These are phyloP conservation scores for Sula dactylatra DNA, from an alignment of 2,113 vertebrate species.

Conservation along the genomic window DNA sequence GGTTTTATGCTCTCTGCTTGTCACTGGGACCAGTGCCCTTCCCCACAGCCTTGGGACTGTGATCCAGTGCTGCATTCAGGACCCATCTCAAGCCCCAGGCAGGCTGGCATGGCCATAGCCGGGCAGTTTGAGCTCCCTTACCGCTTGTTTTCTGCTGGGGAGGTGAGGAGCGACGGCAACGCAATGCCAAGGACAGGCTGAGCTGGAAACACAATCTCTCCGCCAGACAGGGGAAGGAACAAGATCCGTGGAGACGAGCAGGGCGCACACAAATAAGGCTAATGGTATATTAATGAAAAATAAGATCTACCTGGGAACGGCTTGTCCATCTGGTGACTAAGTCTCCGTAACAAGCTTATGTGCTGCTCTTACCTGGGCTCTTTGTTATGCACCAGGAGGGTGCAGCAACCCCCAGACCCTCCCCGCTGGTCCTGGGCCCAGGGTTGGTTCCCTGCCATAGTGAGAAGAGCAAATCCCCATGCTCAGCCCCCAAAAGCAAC, in stretches of 20 bases:
- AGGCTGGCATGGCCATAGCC: neutral
- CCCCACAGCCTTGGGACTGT: neutral
- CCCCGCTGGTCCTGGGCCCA: neutral
- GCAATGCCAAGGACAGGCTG: neutral
- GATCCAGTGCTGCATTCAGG: accelerated
- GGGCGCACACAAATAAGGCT: constrained; percentile 1
- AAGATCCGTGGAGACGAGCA: neutral
- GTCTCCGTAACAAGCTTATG: constrained; percentile 9
- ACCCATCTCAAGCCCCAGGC: neutral
- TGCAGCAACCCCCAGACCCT: neutral
- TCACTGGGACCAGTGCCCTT: neutral
- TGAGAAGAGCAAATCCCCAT: neutral
- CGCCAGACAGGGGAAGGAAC: neutral
- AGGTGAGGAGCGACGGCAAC: neutral
- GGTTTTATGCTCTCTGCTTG: neutral
- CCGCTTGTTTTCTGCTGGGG: neutral
- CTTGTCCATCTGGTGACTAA: constrained; percentile 40
- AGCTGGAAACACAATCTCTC: constrained; percentile 14
- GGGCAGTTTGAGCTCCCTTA: neutral
- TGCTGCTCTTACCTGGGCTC: neutral
- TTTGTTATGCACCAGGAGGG: accelerated
- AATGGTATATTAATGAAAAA: constrained; percentile 43
- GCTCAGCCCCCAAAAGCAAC: neutral
- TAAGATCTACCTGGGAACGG: constrained; percentile 28
- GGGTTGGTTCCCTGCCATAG: neutral